phyloP scores from a whole-genome alignment of 2,113 vertebrate species.

The Anas platyrhynchos region DNA sequence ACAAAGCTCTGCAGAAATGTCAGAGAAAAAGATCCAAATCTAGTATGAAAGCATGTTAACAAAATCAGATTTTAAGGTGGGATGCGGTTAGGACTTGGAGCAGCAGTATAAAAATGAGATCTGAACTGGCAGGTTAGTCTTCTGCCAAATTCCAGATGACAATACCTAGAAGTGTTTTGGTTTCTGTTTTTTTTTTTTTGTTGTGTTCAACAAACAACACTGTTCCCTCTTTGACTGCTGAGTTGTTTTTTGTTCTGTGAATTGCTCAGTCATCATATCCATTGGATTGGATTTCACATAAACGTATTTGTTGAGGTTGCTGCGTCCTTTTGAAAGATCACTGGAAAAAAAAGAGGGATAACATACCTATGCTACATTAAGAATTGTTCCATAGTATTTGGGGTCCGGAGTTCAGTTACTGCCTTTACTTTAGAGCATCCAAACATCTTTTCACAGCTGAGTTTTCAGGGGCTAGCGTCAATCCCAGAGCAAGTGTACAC shows the following conservation, averaged over 20 bases:
- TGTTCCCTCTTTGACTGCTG: background rate
- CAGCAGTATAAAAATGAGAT: background rate
- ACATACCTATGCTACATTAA: rapidly evolving
- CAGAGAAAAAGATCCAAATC: background rate
- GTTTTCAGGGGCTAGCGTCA: background rate
- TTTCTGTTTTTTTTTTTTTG: background rate
- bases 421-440: background rate
- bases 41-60: background rate
- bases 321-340: background rate
- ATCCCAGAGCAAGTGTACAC: background rate
- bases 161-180: background rate
- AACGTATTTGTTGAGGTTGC: background rate
- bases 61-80: background rate
- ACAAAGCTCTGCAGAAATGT: background rate
- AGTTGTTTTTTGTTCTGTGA: background rate
- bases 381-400: background rate
- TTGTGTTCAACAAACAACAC: background rate
- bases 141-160: background rate
- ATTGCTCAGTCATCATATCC: background rate
- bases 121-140: background rate
- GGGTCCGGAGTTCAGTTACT: background rate
- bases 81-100: background rate
- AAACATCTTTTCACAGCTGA: background rate
- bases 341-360: background rate
- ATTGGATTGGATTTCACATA: background rate